These are phyloP conservation scores for Bergia puertoricense DNA, from an alignment of 92 coral and sea anemone genomes.

Conservation along the genomic window DNA sequence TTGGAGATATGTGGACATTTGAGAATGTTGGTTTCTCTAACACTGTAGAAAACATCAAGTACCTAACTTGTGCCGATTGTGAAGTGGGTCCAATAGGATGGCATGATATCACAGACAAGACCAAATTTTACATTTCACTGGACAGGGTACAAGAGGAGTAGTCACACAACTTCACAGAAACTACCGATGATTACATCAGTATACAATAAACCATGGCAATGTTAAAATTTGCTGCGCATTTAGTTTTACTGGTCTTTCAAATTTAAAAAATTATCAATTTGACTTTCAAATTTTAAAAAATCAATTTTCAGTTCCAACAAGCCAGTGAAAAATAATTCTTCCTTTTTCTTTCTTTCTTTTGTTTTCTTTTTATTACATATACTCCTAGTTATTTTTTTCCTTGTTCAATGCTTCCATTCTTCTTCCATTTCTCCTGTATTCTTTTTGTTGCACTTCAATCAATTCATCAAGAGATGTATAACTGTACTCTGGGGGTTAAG, in stretches of 20 bases:
- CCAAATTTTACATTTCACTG: constrained; percentile 76
- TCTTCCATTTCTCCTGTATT: too few relatives aligned
- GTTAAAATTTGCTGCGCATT: not conserved
- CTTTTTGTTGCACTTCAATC: too few relatives aligned
- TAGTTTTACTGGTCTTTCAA: not conserved
- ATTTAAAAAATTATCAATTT: too few relatives aligned
- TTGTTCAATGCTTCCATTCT: too few relatives aligned
- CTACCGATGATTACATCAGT: not conserved
- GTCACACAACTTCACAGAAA: not conserved
- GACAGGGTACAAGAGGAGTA: constrained; percentile 70
- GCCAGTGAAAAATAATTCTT: too few relatives aligned
- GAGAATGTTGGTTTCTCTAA: constrained; percentile 99
- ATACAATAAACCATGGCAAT: not conserved
- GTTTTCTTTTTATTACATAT: too few relatives aligned
- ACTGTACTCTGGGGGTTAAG: too few relatives aligned
- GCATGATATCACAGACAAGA: constrained; percentile 80
- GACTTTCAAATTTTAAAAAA: too few relatives aligned
- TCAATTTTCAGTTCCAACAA: too few relatives aligned
- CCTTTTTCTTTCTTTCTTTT: too few relatives aligned
- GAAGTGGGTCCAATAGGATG: constrained; percentile 98
- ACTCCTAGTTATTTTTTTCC: too few relatives aligned
- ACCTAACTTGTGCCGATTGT: constrained; percentile 95
- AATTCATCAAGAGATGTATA: too few relatives aligned
- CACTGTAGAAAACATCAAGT: constrained; percentile 87
- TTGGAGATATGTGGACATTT: constrained; percentile 89